Evolutionary conservation across 2,113 vertebrate species (phyloP).

Genomic region (Notechis scutatus): DNA sequence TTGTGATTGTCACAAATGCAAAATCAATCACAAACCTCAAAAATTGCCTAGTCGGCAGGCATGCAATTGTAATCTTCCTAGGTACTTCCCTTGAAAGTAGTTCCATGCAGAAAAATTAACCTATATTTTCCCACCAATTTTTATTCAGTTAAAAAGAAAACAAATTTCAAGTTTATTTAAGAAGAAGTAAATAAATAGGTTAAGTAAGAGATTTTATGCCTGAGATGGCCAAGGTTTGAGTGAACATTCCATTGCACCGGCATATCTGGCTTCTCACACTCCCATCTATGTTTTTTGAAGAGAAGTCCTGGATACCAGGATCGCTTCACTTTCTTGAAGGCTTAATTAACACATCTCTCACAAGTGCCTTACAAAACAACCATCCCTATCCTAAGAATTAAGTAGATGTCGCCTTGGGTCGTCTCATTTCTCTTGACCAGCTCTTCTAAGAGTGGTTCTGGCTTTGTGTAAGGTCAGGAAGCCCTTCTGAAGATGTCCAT

Average conservation of each 20-base stretch:
- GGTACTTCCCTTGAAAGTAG: background rate
- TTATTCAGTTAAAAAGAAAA: background rate
- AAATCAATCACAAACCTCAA: background rate
- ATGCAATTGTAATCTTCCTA: background rate
- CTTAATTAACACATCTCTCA: background rate
- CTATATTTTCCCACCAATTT: background rate
- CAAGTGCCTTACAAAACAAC: background rate
- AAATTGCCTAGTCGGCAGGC: background rate
- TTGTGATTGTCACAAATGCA: background rate
- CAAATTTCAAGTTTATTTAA: background rate
- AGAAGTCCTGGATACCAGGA: background rate
- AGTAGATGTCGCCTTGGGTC: background rate
- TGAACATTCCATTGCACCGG: background rate
- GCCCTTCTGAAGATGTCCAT: background rate
- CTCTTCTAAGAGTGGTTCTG: background rate
- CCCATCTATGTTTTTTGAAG: background rate
- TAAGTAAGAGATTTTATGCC: background rate
- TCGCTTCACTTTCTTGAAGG: background rate
- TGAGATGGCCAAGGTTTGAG: background rate
- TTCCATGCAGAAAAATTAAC: background rate
- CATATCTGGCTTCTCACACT: background rate
- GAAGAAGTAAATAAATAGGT: background rate
- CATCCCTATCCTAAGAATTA: background rate
- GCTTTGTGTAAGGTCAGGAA: background rate
- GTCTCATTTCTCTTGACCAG: background rate